phyloP scores from a whole-genome alignment of 2,113 vertebrate genomes.

The Coptodon bakossiorum region DNA sequence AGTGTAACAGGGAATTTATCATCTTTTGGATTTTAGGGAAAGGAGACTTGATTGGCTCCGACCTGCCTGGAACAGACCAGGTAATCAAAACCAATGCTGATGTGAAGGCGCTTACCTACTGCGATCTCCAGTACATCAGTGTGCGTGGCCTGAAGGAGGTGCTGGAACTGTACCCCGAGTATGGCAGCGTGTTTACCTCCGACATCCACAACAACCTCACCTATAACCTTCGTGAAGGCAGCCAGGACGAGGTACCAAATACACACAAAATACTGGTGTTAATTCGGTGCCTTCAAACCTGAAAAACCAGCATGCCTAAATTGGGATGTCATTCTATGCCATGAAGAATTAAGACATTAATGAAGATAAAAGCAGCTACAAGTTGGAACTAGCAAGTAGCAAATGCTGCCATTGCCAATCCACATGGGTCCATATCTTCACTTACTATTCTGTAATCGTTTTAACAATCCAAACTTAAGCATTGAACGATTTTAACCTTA shows the following conservation, averaged over 20 bases:
- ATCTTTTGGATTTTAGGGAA: slow-evolving; percentile 74
- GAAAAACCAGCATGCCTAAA: background rate
- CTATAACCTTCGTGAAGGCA: slow-evolving; percentile 92
- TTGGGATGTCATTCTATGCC: background rate
- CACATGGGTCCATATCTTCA: background rate
- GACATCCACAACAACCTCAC: slow-evolving; percentile 92
- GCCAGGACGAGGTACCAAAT: slow-evolving; percentile 80
- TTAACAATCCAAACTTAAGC: background rate
- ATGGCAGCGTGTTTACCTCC: slow-evolving; percentile 78
- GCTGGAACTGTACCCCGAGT: slow-evolving; percentile 90
- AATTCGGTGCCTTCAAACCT: background rate
- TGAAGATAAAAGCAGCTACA: background rate
- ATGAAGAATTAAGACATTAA: background rate
- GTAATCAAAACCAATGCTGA: slow-evolving; percentile 93
- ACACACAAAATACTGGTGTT: background rate
- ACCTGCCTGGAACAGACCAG: slow-evolving; percentile 77
- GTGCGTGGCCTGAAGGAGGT: slow-evolving; percentile 85
- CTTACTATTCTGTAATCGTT: background rate
- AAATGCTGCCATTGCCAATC: background rate
- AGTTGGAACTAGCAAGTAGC: background rate
- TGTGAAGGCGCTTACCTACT: slow-evolving; percentile 93
- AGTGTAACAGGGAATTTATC: background rate
- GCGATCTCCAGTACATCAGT: slow-evolving; percentile 89
- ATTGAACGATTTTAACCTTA: background rate
- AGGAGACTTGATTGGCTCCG: slow-evolving; percentile 92